These are phyloP conservation scores for Damaliscus lunatus DNA, from an alignment of 2,113 vertebrate species.

Conservation along the genomic window DNA sequence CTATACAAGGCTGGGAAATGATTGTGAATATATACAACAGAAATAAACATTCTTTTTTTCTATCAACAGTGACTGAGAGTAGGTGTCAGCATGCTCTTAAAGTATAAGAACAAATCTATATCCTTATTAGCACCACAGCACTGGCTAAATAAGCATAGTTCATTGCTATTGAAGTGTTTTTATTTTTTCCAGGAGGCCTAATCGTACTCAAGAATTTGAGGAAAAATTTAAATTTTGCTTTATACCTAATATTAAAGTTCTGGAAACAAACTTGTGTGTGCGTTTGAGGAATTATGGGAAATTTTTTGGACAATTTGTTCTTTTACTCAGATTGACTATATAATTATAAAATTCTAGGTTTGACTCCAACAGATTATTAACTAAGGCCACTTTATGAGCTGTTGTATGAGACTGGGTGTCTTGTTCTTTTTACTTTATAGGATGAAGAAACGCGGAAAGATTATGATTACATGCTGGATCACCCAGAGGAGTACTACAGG, in stretches of 20 bases:
- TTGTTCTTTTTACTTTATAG: conserved; percentile 74
- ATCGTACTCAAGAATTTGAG: background rate
- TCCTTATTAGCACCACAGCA: background rate
- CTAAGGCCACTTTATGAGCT: background rate
- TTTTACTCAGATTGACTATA: background rate
- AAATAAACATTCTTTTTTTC: background rate
- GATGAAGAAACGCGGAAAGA: conserved; percentile 95
- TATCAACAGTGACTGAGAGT: background rate
- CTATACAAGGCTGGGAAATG: background rate
- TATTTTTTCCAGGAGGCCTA: background rate
- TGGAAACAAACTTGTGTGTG: background rate
- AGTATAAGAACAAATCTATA: background rate
- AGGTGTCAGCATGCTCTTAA: background rate
- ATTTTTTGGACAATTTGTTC: background rate
- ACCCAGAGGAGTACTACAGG: conserved; percentile 96
- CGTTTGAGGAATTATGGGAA: background rate
- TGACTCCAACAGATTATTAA: background rate
- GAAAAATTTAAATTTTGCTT: background rate
- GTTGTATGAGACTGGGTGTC: background rate
- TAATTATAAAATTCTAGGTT: conserved; percentile 15
- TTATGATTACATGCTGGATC: conserved; percentile 98
- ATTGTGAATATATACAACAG: background rate
- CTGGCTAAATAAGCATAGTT: background rate
- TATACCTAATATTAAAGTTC: background rate
- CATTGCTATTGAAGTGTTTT: background rate